Evolutionary conservation across 2,113 vertebrate species (phyloP), one percentile per base, ranked within the genome.

Genomic region (Scomber colias): DNA sequence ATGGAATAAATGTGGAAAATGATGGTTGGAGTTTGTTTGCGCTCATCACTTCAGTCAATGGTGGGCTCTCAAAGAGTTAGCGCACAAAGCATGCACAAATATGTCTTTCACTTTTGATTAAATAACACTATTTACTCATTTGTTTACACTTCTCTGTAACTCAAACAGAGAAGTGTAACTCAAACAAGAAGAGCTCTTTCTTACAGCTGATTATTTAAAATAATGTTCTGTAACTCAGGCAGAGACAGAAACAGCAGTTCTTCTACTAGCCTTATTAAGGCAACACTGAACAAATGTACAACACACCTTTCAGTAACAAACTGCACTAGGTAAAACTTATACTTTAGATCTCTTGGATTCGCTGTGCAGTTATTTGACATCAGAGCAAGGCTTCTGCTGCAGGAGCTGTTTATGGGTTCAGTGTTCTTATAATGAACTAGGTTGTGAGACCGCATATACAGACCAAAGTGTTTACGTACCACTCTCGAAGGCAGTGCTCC

Each of bases 81-180:
- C 7, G 12, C 66, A 70, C 45, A 50, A 75, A 56, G 46, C 19
- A 3, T 53, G 68, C 49, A 48, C 50, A 70, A 79, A 79, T 78
- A 46, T 55, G 31, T 64, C 21, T 35, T 31, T 12, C 31, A 5
- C n/a, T 61, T 19, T 57, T 63, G 46, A 71, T 75, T 53, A 61
- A 75, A 79, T 53, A 24, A 5, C 11, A 9, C 51, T 27, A 27
- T 27, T 40, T 56, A 56, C 30, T n/a, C 17, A 40, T 70, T 75
- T 83, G 56, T 78, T 63, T 44, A 51, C 31, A 50, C 56, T 46
- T 69, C 31, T 45, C 21, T 51, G 45, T 27, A 24, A 40, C 40
- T 75, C 77, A 64, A 59, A 61, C 12, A 57, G 21, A 59, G 35
- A 67, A 66, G 10, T 51, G 46, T 19, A 24, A 40, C 40, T 75